Evolutionary conservation across 2,888 invertebrate genomes (phyloP), one percentile per base, ranked within the genome.

Genomic region (Eupithecia exiguata): DNA sequence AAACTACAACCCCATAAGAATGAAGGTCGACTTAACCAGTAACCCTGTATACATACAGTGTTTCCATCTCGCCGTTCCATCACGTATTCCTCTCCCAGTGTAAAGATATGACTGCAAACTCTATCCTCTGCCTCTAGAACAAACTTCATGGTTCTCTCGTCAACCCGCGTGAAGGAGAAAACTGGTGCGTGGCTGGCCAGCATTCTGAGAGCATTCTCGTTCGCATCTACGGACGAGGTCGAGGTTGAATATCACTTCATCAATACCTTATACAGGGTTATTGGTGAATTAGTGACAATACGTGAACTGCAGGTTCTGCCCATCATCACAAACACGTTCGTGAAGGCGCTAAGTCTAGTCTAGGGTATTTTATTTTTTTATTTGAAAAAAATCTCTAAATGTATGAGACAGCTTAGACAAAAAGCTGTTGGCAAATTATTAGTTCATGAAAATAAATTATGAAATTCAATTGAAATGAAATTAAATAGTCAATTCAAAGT

Each of bases 131-230:
- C 68, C 73, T 88, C 81, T 38, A 92, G 79, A 1, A 80, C 78
- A 74, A 89, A 85, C 61, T 80, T 81, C 72, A 89, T 85, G 0
- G 83, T 85, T 6, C 79, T 70, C 12, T 86, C 87, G 38, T 87
- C 87, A 0, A 85, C 66, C n/a, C 84, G 82, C 0, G 88, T 90
- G 81, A 88, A 92, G 38, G 83, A 88, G 78, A 91, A 89, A 0
- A 82, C 82, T 0, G 93, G 92, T 0, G 89, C 84, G 5, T 82
- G 78, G 69, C 77, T 70, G 25, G 84, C 82, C 10, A 92, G 73
- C 53, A 87, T 74, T 7, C 70, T 78, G 7, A 86, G 81, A 0
- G 88, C 58, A 53, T 85, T 79, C 30, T 88, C 84, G 36, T 83
- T 84, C 7, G 82, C 77, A 74, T 87, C 92, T 92, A 84, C 7